Evolutionary conservation across 2,888 invertebrate genomes (phyloP).

Genomic region (Ormia ochracea): DNA sequence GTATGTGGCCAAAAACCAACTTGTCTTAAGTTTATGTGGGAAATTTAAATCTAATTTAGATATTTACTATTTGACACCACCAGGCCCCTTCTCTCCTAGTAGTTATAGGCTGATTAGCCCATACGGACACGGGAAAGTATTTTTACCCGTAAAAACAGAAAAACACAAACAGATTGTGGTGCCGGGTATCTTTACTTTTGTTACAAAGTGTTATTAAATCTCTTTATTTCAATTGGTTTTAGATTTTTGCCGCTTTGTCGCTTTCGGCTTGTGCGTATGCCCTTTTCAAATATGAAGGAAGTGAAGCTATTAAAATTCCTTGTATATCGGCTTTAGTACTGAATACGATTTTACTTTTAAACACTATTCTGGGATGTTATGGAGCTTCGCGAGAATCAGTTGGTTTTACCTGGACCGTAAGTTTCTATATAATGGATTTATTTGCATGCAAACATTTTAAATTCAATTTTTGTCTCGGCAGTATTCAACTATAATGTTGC

Average conservation of each 20-base stretch:
- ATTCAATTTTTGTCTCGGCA: conserved; percentile 13
- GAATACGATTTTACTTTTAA: conserved; percentile 66
- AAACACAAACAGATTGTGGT: too few relatives aligned
- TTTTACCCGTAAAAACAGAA: too few relatives aligned
- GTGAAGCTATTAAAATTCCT: conserved; percentile 68
- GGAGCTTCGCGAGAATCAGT: conserved; percentile 66
- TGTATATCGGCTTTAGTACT: conserved; percentile 69
- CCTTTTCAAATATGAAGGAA: conserved; percentile 64
- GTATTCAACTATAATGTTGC: conserved; percentile 68
- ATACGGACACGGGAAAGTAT: too few relatives aligned
- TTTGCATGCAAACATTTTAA: background rate
- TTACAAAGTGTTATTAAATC: too few relatives aligned
- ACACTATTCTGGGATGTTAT: conserved; percentile 69
- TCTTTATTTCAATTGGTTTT: background rate
- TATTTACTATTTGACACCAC: too few relatives aligned
- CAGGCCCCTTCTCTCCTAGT: too few relatives aligned
- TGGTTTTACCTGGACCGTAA: conserved; percentile 69
- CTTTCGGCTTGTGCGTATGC: conserved; percentile 69
- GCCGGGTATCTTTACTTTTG: too few relatives aligned
- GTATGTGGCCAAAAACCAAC: too few relatives aligned
- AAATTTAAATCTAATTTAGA: too few relatives aligned
- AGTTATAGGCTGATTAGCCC: too few relatives aligned
- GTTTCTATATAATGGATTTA: conserved; percentile 39
- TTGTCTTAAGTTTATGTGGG: too few relatives aligned
- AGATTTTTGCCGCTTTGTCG: conserved; percentile 68